Evolutionary conservation across 1,140 invertebrate species (phyloP).

Genomic region (Trinorchestia longiramus): DNA sequence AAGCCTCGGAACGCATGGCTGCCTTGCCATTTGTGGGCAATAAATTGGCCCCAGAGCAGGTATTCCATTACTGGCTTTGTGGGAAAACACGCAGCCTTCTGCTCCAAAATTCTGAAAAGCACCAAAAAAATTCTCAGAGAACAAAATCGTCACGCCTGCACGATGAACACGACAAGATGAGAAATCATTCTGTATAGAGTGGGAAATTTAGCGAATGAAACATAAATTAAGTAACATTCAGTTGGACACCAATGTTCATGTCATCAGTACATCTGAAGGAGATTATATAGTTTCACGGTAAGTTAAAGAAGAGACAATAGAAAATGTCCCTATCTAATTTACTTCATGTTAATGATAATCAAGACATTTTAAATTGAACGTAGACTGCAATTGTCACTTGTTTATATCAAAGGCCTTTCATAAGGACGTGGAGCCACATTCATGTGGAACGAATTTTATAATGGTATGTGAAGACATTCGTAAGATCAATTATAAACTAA

Average conservation of each 20-base stretch:
- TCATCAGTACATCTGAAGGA: background rate
- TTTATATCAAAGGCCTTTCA: background rate
- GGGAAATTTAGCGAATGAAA: background rate
- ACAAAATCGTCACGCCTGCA: background rate
- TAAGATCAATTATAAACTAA: background rate
- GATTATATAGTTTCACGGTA: background rate
- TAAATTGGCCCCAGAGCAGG: conserved; percentile 11
- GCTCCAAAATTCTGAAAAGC: background rate
- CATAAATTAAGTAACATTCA: background rate
- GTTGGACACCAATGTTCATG: too few species aligned
- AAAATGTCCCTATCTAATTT: background rate
- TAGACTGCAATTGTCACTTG: background rate
- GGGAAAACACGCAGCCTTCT: conserved; percentile 19
- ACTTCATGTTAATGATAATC: background rate
- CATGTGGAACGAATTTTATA: background rate
- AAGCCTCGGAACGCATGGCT: background rate
- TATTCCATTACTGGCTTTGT: conserved; percentile 37
- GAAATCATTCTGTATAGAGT: background rate
- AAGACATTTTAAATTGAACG: background rate
- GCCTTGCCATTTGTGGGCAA: conserved; percentile 25
- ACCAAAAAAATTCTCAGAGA: background rate
- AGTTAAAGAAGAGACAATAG: background rate
- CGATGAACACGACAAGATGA: background rate
- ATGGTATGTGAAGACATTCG: background rate
- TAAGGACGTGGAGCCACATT: background rate